Base-by-base conservation (phyloP, 2,888 invertebrate species). In the Agrochola circellaris region DNA sequence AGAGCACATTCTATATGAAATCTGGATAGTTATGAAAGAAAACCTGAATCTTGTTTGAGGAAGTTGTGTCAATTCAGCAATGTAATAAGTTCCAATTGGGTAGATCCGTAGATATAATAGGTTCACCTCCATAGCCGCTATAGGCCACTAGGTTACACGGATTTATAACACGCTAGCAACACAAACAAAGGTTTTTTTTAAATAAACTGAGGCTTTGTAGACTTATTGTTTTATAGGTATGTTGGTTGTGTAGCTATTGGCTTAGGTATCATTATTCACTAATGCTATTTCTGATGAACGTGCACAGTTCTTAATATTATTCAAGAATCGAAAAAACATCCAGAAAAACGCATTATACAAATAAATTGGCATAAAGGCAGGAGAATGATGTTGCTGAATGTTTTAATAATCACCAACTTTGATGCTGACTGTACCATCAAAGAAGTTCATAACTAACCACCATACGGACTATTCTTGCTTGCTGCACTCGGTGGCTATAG, bases 311-410 rank as follows among this genome's bases (percentile, higher is more conserved):
- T 34, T 15, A 56, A 34, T 30, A 66, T 65, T 74, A 45, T 64
- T 65, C 20, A 78, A 75, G 30, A n/a, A 81, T 64, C n/a, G 38
- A 56, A 20, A 48, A 51, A 79, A 68, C 7, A n/a, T 48, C 0
- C 11, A n/a, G 7, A 4, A 48, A 54, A 42, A 26, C 34, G n/a
- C n/a, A 34, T n/a, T 34, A 26, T 13, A 56, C 51, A 20, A 51
- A 30, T 30, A 30, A 30, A 30, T 30, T 30, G 30, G 30, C 1
- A 30, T 30, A 30, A 30, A 3, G 30, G 30, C 30, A 38, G 34
- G 34, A 38, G 34, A 38, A 38, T 38, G 34, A 38, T 38, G 23
- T 2, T 51, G 51, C 8, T 56, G 4, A 58, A 38, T 58, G 17
- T 45, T 60, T 38, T 34, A 26, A 34, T 20, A 60, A 42, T 75